These are phyloP conservation scores for Danaus chrysippus DNA, from an alignment of 2,888 invertebrate genomes.

Conservation along the genomic window DNA sequence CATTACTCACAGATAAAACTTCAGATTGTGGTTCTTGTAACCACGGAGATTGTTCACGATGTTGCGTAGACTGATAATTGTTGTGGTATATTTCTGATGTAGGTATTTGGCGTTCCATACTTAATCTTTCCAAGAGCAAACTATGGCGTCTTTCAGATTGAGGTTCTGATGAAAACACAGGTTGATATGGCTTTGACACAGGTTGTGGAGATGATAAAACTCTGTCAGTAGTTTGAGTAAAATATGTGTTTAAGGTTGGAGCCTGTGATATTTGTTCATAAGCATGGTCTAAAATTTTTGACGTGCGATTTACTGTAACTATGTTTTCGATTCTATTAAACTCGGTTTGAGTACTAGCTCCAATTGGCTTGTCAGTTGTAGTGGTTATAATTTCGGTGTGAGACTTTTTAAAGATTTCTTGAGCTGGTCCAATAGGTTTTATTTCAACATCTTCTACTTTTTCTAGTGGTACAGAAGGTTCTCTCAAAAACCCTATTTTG, in stretches of 20 bases:
- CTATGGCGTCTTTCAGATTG: conserved; percentile 67
- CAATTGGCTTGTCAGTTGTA: conserved; percentile 49
- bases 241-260: conserved; percentile 63
- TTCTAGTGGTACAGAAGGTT: conserved; percentile 67
- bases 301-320: conserved; percentile 67
- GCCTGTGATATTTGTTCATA: conserved; percentile 50
- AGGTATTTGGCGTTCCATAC: conserved; percentile 66
- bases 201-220: conserved; percentile 55
- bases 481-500: conserved; percentile 51
- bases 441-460: conserved; percentile 73
- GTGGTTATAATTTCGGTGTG: conserved; percentile 67
- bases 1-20: conserved; percentile 64
- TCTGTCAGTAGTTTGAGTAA: conserved; percentile 58
- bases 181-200: conserved; percentile 52
- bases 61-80: conserved; percentile 51
- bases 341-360: conserved; percentile 63
- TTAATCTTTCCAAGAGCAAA: conserved; percentile 64
- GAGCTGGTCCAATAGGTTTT: conserved; percentile 62
- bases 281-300: conserved; percentile 62
- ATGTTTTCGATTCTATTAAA: conserved; percentile 70
- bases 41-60: conserved; percentile 54
- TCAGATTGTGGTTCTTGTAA: conserved; percentile 67
- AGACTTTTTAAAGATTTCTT: conserved; percentile 60
- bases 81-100: conserved; percentile 59
- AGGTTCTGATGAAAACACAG: conserved; percentile 53